Conservation (phyloP, 2,888 invertebrate genomes). For the Troides helena region DNA sequence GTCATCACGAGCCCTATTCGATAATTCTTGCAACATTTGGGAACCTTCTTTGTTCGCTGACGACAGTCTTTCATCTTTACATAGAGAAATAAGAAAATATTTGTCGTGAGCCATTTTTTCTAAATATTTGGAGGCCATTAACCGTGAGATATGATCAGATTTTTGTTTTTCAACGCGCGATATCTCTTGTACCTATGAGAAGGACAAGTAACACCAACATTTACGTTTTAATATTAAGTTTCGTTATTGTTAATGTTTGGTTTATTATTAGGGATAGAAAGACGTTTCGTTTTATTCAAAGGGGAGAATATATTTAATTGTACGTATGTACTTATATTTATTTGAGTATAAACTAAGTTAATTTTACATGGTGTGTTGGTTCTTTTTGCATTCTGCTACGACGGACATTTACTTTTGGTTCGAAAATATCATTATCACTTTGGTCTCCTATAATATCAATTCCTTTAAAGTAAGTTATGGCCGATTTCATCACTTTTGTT, state of each 20-base stretch:
- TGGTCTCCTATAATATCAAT: constrained; percentile 46
- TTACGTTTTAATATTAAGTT: not conserved
- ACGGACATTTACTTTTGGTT: constrained; percentile 38
- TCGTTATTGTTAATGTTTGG: no score
- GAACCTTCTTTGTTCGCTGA: constrained; percentile 71
- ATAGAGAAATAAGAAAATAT: constrained; percentile 65
- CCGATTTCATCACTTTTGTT: constrained; percentile 50
- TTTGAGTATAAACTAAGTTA: constrained; percentile 9
- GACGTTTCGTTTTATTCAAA: no score
- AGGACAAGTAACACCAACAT: not conserved
- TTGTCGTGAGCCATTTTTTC: constrained; percentile 75
- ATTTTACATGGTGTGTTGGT: constrained; percentile 50
- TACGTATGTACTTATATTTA: not conserved
- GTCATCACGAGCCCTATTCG: constrained; percentile 62
- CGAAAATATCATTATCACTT: constrained; percentile 35
- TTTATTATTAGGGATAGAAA: no score
- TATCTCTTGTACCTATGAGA: constrained; percentile 62
- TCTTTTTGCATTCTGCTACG: constrained; percentile 51
- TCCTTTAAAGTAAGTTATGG: constrained; percentile 41
- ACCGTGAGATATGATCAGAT: constrained; percentile 59
- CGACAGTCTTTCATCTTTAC: constrained; percentile 64
- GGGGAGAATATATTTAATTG: not conserved
- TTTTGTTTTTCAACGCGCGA: constrained; percentile 65
- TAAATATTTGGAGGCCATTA: constrained; percentile 75
- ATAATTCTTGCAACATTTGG: constrained; percentile 57